Base-by-base conservation (phyloP, 2,797 vertebrate species). In the Neosalanx taihuensis region DNA sequence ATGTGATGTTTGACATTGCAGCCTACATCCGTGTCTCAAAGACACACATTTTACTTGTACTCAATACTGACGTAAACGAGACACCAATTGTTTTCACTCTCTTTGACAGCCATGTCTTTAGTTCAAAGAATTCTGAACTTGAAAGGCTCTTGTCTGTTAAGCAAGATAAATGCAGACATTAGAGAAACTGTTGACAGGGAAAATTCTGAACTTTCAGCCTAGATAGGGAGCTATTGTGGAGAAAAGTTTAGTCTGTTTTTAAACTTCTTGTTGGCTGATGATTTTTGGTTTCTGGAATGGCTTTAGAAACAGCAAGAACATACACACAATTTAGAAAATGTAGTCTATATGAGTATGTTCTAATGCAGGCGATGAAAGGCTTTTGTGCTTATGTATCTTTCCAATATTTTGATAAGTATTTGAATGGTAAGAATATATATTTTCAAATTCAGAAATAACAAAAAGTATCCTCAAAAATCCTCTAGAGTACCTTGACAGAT, bases 71-170 rank as follows among this genome's bases (percentile, higher is more conserved):
- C 20, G 23, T 26, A 65, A 41, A 64, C 23, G 64, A 65, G 18
- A 5, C 35, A 65, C 23, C 20, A 23, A 49, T 41, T 46, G 37
- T 65, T 46, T 18, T 62, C 60, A 56, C 18, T 56, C 51, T 68
- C 77, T 75, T 67, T 59, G 62, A 17, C n/a, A 66, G 65, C 57
- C 62, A 67, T 15, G 51, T 78, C 74, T 77, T 82, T 13, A 82
- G 69, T 79, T 84, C 70, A 79, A 75, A 81, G 70, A 75, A 46
- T 5, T 12, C 46, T 64, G 41, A 78, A 76, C 67, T 71, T 69
- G 67, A 69, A 69, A 69, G 31, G 29, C 51, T 67, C 61, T 23
- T n/a, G 10, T 46, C 29, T 15, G 4, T 30, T 70, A 75, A 71
- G 62, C 61, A 59, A 30, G 6, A 62, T 26, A 35, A 72, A 70